These are phyloP conservation scores for Semotilus atromaculatus DNA, from an alignment of 2,797 vertebrate species.

Conservation along the genomic window DNA sequence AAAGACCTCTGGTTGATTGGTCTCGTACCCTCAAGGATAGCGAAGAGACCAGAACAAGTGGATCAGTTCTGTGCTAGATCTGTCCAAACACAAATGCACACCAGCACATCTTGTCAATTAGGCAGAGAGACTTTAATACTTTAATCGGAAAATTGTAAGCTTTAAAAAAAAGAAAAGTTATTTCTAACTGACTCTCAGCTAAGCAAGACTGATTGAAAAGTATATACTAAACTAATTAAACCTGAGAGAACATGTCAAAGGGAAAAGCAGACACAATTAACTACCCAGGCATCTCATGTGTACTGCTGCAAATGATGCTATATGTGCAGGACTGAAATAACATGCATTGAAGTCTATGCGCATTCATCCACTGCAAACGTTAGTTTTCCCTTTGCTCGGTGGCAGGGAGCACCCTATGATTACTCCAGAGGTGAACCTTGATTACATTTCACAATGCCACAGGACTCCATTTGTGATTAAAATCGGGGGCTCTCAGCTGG, in stretches of 20 bases:
- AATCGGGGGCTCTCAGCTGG: conserved; percentile 38
- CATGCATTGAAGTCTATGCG: conserved; percentile 10
- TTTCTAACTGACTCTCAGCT: conserved; percentile 35
- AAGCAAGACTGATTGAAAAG: conserved; percentile 59
- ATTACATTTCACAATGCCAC: conserved; percentile 50
- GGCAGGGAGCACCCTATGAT: conserved; percentile 41
- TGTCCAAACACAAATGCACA: conserved; percentile 56
- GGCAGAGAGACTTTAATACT: conserved; percentile 56
- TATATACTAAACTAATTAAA: conserved; percentile 66
- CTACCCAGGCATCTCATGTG: conserved; percentile 45
- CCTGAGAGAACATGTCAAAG: conserved; percentile 57
- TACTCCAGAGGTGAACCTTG: conserved; percentile 49
- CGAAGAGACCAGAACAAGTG: conserved; percentile 40
- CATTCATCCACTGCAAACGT: conserved; percentile 11
- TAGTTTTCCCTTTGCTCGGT: neutral
- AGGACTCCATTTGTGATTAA: conserved; percentile 51
- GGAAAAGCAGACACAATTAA: conserved; percentile 58
- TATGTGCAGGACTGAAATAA: conserved; percentile 31
- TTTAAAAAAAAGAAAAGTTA: conserved; percentile 34
- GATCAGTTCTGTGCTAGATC: conserved; percentile 54
- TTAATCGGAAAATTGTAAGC: conserved; percentile 55
- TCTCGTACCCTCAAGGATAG: conserved; percentile 35
- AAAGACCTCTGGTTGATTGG: conserved; percentile 54
- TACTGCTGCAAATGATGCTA: conserved; percentile 37
- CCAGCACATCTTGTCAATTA: conserved; percentile 59